Base-by-base conservation (phyloP, 2,797 vertebrate genomes). In the Artibeus lituratus region DNA sequence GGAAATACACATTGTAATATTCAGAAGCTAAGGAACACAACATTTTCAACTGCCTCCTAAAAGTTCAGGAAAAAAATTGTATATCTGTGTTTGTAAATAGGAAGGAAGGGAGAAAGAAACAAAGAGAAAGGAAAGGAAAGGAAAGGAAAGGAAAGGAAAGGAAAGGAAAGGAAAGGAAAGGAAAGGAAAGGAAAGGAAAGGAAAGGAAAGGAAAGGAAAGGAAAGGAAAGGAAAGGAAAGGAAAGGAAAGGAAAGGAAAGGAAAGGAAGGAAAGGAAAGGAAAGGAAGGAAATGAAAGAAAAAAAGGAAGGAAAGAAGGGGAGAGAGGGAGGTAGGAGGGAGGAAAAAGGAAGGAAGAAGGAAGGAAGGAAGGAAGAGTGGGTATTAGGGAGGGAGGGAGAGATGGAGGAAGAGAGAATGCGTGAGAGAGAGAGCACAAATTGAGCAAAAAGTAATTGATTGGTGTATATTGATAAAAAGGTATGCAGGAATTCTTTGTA, bases 1-100 rank as follows among this genome's bases (percentile, higher is more conserved):
- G 42, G 9, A 96, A 91, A 83, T 62, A 62, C 29, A 62, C 29
- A 62, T 14, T 62, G 59, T 15, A 62, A 62, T 62, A 62, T 62
- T 32, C 37, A 91, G 32, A 42, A 85, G 55, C 59, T 81, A 88
- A 80, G 55, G 14, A 55, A n/a, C 19, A 73, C 16, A 35, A 8
- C 35, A 4, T 51, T 55, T 39, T 53, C 82, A 72, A 77, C 5
- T 29, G 42, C 57, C n/a, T 67, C 39, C 59, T 12, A 39, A 57
- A 81, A 76, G 29, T 51, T 57, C 11, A 78, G 35, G 37, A 12
- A n/a, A 10, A 91, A 88, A 44, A 39, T 16, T 80, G 16, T 83
- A n/a, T 57, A 11, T 32, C 37, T 4, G 22, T 84, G 44, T 85
- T 77, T 62, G 3, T 51, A 44, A 47, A 74, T 2, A 42, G 69